Evolutionary conservation across 2,797 vertebrate genomes (phyloP).

Genomic region (Coregonus ussuriensis): DNA sequence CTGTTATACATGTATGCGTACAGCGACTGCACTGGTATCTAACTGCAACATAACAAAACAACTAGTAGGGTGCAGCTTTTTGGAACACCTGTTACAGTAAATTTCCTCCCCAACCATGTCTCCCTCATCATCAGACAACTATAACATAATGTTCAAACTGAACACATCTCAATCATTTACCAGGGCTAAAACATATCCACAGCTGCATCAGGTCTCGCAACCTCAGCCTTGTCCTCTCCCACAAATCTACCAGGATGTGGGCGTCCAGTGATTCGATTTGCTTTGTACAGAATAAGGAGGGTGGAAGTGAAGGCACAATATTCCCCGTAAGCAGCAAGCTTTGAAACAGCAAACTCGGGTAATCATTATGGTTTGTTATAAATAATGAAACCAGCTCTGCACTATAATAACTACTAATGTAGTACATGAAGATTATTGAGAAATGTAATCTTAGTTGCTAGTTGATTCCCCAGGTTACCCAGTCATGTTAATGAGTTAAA

Average conservation of each 20-base stretch:
- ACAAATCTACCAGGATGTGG: slow-evolving; percentile 61
- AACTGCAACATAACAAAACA: slow-evolving; percentile 15
- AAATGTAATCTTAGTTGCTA: not conserved
- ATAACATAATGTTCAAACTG: slow-evolving; percentile 3
- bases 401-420: not conserved
- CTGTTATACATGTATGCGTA: not conserved
- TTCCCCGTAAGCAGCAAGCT: slow-evolving; percentile 38
- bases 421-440: not conserved
- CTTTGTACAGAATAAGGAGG: slow-evolving; percentile 44
- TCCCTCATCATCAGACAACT: slow-evolving; percentile 10
- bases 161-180: slow-evolving; percentile 13
- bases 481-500: not conserved
- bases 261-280: slow-evolving; percentile 66
- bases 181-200: slow-evolving; percentile 4
- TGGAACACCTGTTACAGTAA: slow-evolving; percentile 39
- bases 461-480: not conserved
- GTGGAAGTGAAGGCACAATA: slow-evolving; percentile 45
- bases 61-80: slow-evolving; percentile 8
- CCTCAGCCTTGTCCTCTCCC: slow-evolving; percentile 35
- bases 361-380: not conserved
- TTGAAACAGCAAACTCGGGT: slow-evolving; percentile 13
- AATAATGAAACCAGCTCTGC: not conserved
- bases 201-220: slow-evolving; percentile 48
- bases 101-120: slow-evolving; percentile 8
- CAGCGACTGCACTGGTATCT: not conserved